Percentiles rank a stretch among this genome's conserved stretches.
Evolutionary conservation across 2,113 vertebrate species (phyloP).

Genomic region (Halcyon malimbica): DNA sequence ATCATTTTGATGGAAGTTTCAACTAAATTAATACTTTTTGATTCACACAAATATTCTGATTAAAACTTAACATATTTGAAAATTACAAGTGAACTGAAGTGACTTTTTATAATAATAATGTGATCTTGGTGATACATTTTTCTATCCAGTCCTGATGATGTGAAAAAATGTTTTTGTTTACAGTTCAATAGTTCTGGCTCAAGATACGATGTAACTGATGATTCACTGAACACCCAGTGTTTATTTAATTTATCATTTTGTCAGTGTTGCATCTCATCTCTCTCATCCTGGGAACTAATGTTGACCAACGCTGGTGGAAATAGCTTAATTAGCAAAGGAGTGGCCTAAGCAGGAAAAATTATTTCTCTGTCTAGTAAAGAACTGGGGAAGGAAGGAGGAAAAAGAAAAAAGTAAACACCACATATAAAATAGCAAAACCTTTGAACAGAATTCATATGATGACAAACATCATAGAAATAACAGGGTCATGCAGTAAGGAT

Average conservation of each 20-base stretch:
- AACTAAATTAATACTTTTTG: neutral
- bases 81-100: neutral
- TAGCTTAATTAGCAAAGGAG: neutral
- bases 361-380: neutral
- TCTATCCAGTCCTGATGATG: neutral
- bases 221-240: neutral
- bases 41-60: neutral
- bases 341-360: neutral
- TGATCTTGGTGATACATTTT: neutral
- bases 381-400: neutral
- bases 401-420: neutral
- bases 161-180: neutral
- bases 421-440: neutral
- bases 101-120: neutral
- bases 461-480: neutral
- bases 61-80: neutral
- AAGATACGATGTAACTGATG: neutral
- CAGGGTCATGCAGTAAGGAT: neutral
- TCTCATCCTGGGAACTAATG: neutral
- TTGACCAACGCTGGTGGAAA: neutral
- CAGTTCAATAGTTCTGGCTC: neutral
- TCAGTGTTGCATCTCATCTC: neutral
- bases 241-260: neutral
- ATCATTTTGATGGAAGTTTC: neutral
- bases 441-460: neutral